A percentile compares a stretch with the other conserved stretches of the same genome.
These are phyloP conservation scores for Stomatorhinus ivindoensis DNA, from an alignment of 2,113 vertebrate species.

Conservation along the genomic window DNA sequence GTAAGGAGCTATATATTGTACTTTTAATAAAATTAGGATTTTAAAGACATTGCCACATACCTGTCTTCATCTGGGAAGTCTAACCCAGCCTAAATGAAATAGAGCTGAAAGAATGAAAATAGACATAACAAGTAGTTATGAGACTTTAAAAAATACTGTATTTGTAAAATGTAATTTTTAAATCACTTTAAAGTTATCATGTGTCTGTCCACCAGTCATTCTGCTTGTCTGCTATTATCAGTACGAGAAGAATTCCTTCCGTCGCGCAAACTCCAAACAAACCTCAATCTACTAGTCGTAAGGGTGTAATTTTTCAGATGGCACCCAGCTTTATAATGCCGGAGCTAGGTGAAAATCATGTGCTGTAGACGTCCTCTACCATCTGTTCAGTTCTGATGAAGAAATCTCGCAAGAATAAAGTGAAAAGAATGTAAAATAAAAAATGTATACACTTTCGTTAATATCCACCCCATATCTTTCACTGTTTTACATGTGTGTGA, in stretches of 20 bases:
- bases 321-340: background rate
- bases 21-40: conserved; percentile 8
- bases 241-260: background rate
- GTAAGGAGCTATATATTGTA: background rate
- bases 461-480: background rate
- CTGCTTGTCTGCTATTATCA: conserved; percentile 3
- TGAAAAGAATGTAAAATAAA: conserved; percentile 16
- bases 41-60: conserved; percentile 9
- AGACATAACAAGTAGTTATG: background rate
- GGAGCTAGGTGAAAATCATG: background rate
- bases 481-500: background rate
- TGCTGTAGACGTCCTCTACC: background rate
- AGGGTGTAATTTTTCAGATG: background rate
- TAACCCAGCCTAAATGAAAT: conserved; percentile 28
- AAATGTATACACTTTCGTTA: conserved; percentile 17
- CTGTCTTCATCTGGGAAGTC: conserved; percentile 16
- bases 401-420: background rate
- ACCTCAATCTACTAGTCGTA: background rate
- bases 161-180: conserved; percentile 20
- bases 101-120: conserved; percentile 6
- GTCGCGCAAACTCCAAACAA: background rate
- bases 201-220: background rate
- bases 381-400: background rate
- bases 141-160: conserved; percentile 11
- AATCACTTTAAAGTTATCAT: background rate